Conservation (phyloP, 2,888 invertebrate species). For the Lycophotia porphyrea region DNA sequence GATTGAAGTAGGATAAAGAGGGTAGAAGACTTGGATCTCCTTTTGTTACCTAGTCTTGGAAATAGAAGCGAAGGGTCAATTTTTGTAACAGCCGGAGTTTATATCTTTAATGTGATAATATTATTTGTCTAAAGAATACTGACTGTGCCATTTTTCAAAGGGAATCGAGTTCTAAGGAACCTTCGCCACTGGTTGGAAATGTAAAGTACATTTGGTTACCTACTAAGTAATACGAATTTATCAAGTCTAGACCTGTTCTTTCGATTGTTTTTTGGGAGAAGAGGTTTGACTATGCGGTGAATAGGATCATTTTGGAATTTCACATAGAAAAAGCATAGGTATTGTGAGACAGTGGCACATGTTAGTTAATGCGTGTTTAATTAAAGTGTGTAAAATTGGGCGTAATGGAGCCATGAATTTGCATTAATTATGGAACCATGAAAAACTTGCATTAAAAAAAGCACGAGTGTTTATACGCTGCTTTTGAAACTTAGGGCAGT, state of each 20-base stretch:
- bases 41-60: too few relatives aligned
- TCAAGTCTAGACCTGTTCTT: background rate
- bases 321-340: background rate
- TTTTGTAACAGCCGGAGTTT: too few relatives aligned
- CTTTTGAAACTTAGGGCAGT: background rate
- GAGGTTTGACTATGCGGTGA: background rate
- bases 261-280: background rate
- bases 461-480: background rate
- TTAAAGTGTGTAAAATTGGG: too few relatives aligned
- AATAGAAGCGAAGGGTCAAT: too few relatives aligned
- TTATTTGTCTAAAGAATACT: too few relatives aligned
- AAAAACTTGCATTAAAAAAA: background rate
- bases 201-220: too few relatives aligned
- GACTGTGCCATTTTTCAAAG: too few relatives aligned
- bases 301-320: background rate
- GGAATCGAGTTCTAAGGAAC: too few relatives aligned
- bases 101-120: too few relatives aligned
- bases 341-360: background rate
- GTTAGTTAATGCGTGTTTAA: background rate
- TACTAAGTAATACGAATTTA: too few relatives aligned
- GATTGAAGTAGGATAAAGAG: constrained; percentile 50
- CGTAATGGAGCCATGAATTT: too few relatives aligned
- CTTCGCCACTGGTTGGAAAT: too few relatives aligned
- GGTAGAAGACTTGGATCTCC: constrained; percentile 14
- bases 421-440: background rate